phyloP scores from a whole-genome alignment of 2,113 vertebrate genomes.

The Poeciliopsis turrubarensis region DNA sequence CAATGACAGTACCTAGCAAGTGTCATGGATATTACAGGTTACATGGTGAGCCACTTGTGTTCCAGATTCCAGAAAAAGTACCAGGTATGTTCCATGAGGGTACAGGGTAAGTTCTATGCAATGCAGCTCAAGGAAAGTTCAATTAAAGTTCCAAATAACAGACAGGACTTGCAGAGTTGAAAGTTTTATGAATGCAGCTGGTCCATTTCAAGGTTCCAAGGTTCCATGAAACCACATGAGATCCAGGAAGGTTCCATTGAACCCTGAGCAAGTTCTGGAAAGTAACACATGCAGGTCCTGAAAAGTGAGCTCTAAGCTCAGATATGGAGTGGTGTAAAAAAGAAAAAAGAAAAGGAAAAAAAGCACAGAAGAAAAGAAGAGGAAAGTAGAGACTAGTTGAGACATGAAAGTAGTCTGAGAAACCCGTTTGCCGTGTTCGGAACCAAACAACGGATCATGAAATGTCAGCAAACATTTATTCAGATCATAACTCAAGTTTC shows the following conservation, averaged over 20 bases:
- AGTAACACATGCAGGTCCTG: neutral
- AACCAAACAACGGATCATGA: conserved; percentile 8
- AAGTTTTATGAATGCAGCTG: neutral
- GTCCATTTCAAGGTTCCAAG: neutral
- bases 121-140: neutral
- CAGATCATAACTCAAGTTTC: conserved; percentile 1
- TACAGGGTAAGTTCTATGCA: no score
- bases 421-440: conserved; percentile 48
- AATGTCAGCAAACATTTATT: conserved; percentile 24
- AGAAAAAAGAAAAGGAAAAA: neutral
- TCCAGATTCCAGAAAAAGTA: neutral
- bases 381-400: conserved; percentile 62
- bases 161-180: no score
- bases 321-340: neutral
- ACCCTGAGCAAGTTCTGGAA: neutral
- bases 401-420: conserved; percentile 59
- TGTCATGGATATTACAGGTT: no score
- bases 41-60: no score
- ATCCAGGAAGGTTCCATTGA: no score
- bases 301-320: neutral
- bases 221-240: neutral
- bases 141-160: neutral
- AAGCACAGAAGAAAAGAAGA: neutral
- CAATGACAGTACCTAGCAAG: no score
- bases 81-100: neutral